Conservation (phyloP, 2,113 vertebrate species). For the Morphnarchus princeps region DNA sequence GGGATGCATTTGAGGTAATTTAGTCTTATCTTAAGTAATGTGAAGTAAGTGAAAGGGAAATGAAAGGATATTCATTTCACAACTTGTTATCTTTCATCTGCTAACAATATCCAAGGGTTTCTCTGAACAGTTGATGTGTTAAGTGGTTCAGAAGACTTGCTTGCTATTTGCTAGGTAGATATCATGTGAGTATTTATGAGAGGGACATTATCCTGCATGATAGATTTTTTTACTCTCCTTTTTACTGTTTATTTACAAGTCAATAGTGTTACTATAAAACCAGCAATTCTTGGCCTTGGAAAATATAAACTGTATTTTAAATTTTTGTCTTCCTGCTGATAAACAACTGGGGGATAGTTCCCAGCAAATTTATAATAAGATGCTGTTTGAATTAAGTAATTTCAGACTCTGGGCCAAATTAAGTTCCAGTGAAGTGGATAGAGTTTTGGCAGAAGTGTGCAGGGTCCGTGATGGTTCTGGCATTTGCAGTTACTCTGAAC, state of each 20-base stretch:
- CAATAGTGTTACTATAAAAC: neutral
- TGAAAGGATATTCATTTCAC: neutral
- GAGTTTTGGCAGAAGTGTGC: neutral
- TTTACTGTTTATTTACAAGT: constrained; percentile 8
- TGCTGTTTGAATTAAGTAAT: neutral
- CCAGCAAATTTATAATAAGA: neutral
- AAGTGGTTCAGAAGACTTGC: neutral
- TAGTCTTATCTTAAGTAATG: neutral
- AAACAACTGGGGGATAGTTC: neutral
- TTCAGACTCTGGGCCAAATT: neutral
- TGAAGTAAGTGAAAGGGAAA: neutral
- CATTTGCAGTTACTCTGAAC: neutral
- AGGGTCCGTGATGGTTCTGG: neutral
- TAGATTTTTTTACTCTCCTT: neutral
- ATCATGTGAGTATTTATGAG: neutral
- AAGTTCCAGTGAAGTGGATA: neutral
- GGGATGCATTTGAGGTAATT: neutral
- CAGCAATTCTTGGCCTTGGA: neutral
- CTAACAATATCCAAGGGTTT: neutral
- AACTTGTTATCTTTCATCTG: neutral
- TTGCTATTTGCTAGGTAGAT: neutral
- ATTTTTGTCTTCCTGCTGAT: neutral
- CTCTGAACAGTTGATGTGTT: neutral
- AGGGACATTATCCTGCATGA: neutral
- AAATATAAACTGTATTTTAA: neutral